Evolutionary conservation across 2,797 vertebrate genomes (phyloP), one percentile per base, ranked within the genome.

Genomic region (Dendrocincla fuliginosa): DNA sequence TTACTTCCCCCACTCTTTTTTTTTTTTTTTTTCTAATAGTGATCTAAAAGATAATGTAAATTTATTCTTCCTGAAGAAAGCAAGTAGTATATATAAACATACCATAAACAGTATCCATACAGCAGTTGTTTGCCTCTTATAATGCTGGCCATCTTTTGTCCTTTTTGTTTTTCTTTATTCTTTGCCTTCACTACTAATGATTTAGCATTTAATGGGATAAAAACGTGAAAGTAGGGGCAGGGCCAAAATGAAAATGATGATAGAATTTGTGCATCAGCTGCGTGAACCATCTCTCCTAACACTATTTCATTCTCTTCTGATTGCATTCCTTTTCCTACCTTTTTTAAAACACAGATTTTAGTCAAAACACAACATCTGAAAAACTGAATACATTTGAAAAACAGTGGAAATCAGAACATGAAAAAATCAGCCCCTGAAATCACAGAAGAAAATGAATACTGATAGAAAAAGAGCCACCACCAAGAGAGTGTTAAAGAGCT

Each of bases 1-100:
- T 69, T 4, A 7, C 10, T 28, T 39, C 24, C 28, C 16, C 2
- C 1, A 7, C 15, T 3, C 55, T 7, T 8, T 3, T 3, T 7
- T 68, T 76, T 55, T 28, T 5, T 39, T 7, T 46, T 23, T 23
- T 20, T 44, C 3, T 3, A 35, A 49, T 32, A 73, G 47, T 42
- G 3, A n/a, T n/a, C 18, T 61, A 27, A 87, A 84, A 44, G 35
- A 33, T 24, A 80, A 28, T 9, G 13, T 57, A 76, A 39, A 55
- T 32, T 32, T 49, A 6, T 27, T 75, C 47, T 64, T 87, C 8
- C 52, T 73, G 63, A 7, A 47, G 50, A 69, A 37, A 55, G 9
- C 6, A 69, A 77, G 13, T 5, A 16, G 3, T 50, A 17, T n/a
- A n/a, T 61, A 32, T 1, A 2, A 79, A 46, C 7, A 49, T 35